phyloP scores from a whole-genome alignment of 2,797 vertebrate species.

The Vespertilio murinus region DNA sequence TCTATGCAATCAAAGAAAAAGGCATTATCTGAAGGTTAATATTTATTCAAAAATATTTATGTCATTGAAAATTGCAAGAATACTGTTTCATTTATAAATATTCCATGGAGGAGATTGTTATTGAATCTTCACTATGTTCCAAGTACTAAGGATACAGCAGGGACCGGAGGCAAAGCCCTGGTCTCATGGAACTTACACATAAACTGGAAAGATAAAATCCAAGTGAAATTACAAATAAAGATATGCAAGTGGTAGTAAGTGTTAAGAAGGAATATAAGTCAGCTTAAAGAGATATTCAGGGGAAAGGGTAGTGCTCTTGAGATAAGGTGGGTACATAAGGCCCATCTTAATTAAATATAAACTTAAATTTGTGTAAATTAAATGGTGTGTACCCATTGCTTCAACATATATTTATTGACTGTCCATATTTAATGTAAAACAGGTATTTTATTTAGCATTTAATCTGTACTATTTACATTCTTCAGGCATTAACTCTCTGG shows the following conservation, averaged over 20 bases:
- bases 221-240: not conserved
- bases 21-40: not conserved
- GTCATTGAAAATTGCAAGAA: not conserved
- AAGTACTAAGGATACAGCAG: not conserved
- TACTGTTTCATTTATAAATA: not conserved
- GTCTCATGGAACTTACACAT: not conserved
- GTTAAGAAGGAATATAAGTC: not conserved
- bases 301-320: not conserved
- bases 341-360: not conserved
- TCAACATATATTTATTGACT: not conserved
- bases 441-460: not conserved
- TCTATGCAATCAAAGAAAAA: not conserved
- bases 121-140: not conserved
- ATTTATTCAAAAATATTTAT: not conserved
- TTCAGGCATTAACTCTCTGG: not conserved
- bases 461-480: not conserved
- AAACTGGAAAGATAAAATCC: not conserved
- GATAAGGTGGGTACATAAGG: not conserved
- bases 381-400: not conserved
- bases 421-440: not conserved
- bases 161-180: not conserved
- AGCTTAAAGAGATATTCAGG: not conserved
- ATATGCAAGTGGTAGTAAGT: not conserved
- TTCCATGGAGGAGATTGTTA: not conserved
- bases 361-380: not conserved